phyloP scores from a whole-genome alignment of 2,888 invertebrate species.

The Agrochola lota region DNA sequence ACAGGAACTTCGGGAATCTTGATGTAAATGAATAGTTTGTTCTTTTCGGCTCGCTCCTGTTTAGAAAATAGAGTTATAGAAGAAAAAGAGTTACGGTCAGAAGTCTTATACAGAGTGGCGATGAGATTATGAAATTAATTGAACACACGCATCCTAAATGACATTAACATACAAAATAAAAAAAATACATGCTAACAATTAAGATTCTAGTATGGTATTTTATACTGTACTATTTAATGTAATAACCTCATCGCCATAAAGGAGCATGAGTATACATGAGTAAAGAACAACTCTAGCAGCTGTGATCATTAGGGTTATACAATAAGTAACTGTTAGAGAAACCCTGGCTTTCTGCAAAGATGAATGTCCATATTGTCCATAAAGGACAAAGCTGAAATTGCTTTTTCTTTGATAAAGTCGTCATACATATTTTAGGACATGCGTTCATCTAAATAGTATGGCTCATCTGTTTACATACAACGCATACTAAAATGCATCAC shows the following conservation, averaged over 20 bases:
- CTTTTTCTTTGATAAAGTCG: background rate
- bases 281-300: background rate
- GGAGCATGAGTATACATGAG: too few species aligned
- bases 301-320: background rate
- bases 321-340: background rate
- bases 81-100: background rate
- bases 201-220: too few species aligned
- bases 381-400: background rate
- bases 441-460: background rate
- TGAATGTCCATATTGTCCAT: background rate
- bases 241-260: background rate
- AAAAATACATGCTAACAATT: background rate
- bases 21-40: constrained; percentile 99
- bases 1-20: constrained; percentile 99
- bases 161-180: background rate
- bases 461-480: constrained; percentile 19
- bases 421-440: constrained; percentile 18
- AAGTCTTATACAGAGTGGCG: background rate
- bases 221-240: background rate
- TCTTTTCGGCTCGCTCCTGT: constrained; percentile 99
- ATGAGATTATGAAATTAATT: background rate
- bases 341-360: background rate
- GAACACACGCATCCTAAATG: background rate
- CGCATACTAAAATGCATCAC: constrained; percentile 27
- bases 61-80: background rate